A percentile compares a stretch with the other conserved stretches of the same genome.
These are phyloP conservation scores for Cirrhinus mrigala DNA, from an alignment of 2,797 vertebrate genomes.

Conservation along the genomic window DNA sequence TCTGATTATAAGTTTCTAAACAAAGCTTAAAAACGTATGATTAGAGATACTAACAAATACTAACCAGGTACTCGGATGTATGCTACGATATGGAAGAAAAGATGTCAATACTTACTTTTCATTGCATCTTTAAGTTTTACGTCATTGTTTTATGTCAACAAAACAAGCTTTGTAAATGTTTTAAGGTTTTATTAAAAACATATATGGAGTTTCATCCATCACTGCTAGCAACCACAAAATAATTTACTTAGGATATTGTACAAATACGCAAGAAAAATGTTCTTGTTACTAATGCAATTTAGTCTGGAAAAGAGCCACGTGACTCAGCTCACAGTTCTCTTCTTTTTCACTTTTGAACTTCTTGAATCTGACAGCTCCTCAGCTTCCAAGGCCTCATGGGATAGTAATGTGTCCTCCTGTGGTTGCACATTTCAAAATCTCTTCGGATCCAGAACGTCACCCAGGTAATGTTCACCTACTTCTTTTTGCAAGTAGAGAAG, in stretches of 20 bases:
- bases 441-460: background rate
- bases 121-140: no score
- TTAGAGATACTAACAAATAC: no score
- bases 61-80: no score
- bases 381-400: constrained; percentile 4
- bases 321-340: background rate
- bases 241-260: background rate
- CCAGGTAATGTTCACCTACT: constrained; percentile 7
- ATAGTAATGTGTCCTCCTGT: background rate
- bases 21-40: no score
- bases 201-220: background rate
- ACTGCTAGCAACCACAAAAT: background rate
- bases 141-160: background rate
- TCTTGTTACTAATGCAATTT: background rate
- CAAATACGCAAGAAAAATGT: background rate
- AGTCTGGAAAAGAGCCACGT: background rate
- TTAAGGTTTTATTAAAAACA: background rate
- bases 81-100: no score
- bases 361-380: background rate
- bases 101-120: no score
- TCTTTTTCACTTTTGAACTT: background rate
- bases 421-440: background rate
- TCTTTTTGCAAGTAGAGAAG: background rate
- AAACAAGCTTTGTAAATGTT: background rate
- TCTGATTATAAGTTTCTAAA: no score